Conservation (phyloP, 2,888 invertebrate species). For the Aproaerema taeniolella region DNA sequence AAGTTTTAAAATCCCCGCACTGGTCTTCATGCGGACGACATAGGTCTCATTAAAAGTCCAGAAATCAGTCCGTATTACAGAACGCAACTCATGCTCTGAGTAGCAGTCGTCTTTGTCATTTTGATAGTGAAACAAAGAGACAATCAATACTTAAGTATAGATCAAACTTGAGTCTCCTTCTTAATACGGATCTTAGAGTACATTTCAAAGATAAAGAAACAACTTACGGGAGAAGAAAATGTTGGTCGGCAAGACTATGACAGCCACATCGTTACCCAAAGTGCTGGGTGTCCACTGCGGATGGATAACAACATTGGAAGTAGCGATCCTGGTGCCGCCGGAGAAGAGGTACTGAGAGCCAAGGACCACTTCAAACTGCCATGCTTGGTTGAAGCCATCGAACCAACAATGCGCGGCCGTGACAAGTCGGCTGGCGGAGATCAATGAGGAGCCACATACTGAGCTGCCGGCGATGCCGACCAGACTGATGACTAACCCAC, state of each 20-base stretch:
- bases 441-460: constrained; percentile 27
- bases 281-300: constrained; percentile 23
- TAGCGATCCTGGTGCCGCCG: constrained; percentile 27
- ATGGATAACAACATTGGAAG: constrained; percentile 23
- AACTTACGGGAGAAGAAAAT: constrained; percentile 21
- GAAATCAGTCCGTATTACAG: no score
- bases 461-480: constrained; percentile 19
- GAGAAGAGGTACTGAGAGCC: constrained; percentile 29
- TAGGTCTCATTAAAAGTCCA: no score
- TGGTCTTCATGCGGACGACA: no score
- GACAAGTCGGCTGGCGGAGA: constrained; percentile 25
- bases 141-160: no score
- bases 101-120: no score
- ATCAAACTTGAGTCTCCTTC: no score
- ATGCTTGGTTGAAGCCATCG: constrained; percentile 24
- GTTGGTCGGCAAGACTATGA: constrained; percentile 24
- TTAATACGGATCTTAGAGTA: neutral
- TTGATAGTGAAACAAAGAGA: no score
- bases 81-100: no score
- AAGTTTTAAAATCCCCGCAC: no score
- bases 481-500: constrained; percentile 27
- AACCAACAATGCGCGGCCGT: constrained; percentile 35
- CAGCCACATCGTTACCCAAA: constrained; percentile 26
- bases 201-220: neutral
- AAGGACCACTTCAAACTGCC: constrained; percentile 26